Evolutionary conservation across 1,140 invertebrate genomes (phyloP).

Genomic region (Aphis craccivora): DNA sequence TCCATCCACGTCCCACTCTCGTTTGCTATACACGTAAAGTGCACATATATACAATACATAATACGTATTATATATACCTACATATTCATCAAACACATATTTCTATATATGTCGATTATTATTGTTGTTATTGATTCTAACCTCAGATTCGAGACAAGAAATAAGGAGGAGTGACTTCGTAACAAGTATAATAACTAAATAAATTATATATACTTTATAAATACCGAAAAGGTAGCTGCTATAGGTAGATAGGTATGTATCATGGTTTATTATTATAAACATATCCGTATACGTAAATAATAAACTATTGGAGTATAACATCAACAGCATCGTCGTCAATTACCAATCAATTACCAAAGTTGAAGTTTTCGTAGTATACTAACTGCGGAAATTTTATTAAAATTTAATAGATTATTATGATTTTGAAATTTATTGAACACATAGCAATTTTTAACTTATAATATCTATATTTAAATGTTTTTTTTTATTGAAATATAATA

Average conservation of each 20-base stretch:
- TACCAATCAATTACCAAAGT: neutral
- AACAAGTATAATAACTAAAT: neutral
- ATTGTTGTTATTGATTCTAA: constrained; percentile 4
- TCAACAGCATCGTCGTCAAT: neutral
- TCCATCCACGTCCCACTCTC: constrained; percentile 35
- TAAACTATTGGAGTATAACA: neutral
- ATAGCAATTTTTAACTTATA: neutral
- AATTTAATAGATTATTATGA: neutral
- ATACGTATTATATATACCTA: neutral
- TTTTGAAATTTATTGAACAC: neutral
- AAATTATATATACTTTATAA: neutral
- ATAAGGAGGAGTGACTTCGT: neutral
- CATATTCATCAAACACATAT: neutral
- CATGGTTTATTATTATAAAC: neutral
- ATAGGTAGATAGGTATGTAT: neutral
- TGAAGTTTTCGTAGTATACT: neutral
- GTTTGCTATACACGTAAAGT: neutral
- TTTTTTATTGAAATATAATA: neutral
- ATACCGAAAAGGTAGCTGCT: neutral
- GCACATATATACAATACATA: neutral
- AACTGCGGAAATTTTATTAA: neutral
- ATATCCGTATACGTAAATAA: neutral
- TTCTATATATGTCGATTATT: constrained; percentile 9
- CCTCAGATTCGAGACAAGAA: neutral
- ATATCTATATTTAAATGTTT: neutral